Conservation (phyloP, 2,797 vertebrate species). For the Cygnus olor region DNA sequence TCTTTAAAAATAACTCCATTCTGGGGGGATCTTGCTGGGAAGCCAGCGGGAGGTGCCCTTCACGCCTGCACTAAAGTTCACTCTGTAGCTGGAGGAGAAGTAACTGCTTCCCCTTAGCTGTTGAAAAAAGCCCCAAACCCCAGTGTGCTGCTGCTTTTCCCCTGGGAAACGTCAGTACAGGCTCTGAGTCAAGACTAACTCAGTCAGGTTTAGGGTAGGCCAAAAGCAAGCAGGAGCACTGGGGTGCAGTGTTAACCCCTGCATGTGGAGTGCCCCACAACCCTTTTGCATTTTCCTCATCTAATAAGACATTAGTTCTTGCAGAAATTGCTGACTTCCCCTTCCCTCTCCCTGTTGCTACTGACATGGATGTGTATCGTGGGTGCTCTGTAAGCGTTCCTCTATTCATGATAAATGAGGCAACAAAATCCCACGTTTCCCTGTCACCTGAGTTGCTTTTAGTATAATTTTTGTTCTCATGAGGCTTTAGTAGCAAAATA, state of each 20-base stretch:
- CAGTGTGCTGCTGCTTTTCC: not conserved
- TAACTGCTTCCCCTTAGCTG: not conserved
- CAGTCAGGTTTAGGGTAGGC: not conserved
- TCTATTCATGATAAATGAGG: not conserved
- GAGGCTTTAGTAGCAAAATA: not conserved
- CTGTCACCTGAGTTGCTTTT: not conserved
- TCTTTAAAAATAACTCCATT: accelerated
- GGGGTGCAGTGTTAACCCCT: not conserved
- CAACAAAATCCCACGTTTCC: not conserved
- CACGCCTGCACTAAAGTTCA: not conserved
- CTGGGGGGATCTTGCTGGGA: not conserved
- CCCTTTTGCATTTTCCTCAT: not conserved
- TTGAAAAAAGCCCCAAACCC: not conserved
- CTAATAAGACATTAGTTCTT: not conserved
- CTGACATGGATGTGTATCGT: not conserved
- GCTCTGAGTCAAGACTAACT: not conserved
- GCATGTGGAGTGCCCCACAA: not conserved
- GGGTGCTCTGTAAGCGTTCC: not conserved
- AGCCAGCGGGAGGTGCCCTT: not conserved
- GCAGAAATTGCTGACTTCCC: not conserved
- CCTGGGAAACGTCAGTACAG: not conserved
- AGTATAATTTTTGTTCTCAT: not conserved
- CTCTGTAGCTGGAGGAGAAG: not conserved
- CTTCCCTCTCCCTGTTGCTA: not conserved
- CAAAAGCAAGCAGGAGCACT: not conserved